Conservation (phyloP, 2,113 vertebrate genomes). For the Apeltes quadracus region DNA sequence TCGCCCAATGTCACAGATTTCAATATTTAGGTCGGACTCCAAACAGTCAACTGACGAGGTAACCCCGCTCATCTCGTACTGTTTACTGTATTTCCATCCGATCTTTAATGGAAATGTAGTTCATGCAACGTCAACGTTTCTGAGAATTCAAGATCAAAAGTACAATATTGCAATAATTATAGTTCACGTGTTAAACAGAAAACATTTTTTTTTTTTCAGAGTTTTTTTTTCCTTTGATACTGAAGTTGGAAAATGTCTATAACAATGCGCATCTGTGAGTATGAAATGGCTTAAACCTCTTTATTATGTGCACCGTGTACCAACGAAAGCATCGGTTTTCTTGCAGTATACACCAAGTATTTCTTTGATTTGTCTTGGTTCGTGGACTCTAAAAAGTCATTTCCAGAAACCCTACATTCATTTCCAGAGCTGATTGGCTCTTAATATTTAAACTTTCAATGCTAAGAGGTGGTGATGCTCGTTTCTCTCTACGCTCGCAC, state of each 20-base stretch:
- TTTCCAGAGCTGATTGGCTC: constrained; percentile 39
- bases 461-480: constrained; percentile 9
- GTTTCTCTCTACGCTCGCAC: constrained; percentile 27
- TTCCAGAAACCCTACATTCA: constrained; percentile 41
- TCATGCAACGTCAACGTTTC: not conserved
- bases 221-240: not conserved
- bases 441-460: constrained; percentile 51
- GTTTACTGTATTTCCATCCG: too few species aligned
- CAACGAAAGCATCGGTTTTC: constrained; percentile 6
- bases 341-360: constrained; percentile 9
- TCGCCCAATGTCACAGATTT: not conserved
- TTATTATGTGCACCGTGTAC: constrained; percentile 4
- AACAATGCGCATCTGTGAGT: constrained; percentile 1
- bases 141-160: not conserved
- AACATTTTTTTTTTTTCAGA: too few species aligned
- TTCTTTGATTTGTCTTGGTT: constrained; percentile 30
- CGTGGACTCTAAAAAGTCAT: constrained; percentile 28
- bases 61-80: not conserved
- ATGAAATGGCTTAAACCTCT: constrained; percentile 12
- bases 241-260: not conserved
- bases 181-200: not conserved
- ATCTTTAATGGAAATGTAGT: not conserved
- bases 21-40: not conserved
- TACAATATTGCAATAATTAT: not conserved
- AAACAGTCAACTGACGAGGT: not conserved